Evolutionary conservation across 1,140 invertebrate species (phyloP).

Genomic region (Plectus sambesii): DNA sequence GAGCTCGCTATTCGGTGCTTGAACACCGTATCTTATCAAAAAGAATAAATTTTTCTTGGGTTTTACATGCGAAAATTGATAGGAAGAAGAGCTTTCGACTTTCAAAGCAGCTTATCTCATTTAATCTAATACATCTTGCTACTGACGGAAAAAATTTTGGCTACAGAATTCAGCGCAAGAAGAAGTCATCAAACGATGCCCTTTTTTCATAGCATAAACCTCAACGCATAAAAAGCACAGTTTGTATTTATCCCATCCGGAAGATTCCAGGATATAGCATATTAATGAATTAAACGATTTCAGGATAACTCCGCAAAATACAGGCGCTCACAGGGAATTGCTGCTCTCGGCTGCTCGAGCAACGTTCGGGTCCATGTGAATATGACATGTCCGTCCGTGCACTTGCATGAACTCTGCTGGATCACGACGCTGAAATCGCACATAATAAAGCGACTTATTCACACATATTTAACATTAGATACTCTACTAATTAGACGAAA

Average conservation of each 20-base stretch:
- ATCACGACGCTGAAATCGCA: slow-evolving; percentile 71
- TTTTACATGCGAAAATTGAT: background rate
- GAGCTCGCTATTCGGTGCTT: too few species aligned
- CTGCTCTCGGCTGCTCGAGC: slow-evolving; percentile 76
- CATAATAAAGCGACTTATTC: slow-evolving; percentile 14
- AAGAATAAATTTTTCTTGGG: too few species aligned
- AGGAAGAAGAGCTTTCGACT: slow-evolving; percentile 31
- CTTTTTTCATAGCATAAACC: too few species aligned
- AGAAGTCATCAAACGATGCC: background rate
- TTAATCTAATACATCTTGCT: too few species aligned
- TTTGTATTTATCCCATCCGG: too few species aligned
- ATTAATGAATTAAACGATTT: too few species aligned
- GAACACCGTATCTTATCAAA: slow-evolving; percentile 9
- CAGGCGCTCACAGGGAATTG: slow-evolving; percentile 24
- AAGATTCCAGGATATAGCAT: too few species aligned
- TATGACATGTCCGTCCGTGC: slow-evolving; percentile 84
- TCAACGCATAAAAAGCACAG: too few species aligned
- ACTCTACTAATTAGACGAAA: too few species aligned
- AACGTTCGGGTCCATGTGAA: slow-evolving; percentile 81
- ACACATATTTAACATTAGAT: slow-evolving; percentile 1
- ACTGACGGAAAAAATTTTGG: too few species aligned
- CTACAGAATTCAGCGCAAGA: slow-evolving; percentile 1
- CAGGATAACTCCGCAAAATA: too few species aligned
- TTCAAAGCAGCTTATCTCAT: too few species aligned
- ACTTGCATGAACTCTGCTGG: slow-evolving; percentile 93